These are phyloP conservation scores for Melanitta fusca DNA, from an alignment of 2,797 vertebrate species.

Conservation along the genomic window DNA sequence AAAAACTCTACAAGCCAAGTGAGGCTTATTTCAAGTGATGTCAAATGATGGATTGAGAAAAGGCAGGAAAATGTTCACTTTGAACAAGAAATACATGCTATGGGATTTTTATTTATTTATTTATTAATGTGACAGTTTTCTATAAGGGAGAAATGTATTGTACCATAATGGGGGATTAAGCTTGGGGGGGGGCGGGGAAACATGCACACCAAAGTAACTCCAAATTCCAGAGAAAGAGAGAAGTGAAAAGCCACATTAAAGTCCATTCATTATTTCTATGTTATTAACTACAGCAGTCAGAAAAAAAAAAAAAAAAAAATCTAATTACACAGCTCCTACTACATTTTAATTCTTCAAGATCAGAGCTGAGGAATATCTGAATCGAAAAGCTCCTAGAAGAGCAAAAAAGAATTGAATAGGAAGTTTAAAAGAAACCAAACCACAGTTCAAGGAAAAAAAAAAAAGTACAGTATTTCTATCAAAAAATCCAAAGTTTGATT, in stretches of 20 bases:
- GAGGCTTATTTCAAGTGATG: background rate
- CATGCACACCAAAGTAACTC: background rate
- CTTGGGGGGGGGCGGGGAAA: background rate
- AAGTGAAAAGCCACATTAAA: background rate
- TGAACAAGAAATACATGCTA: background rate
- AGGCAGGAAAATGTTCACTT: background rate
- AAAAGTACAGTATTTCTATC: background rate
- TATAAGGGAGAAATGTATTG: background rate
- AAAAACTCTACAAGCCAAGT: too few relatives aligned
- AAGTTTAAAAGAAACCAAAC: background rate
- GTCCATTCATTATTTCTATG: background rate
- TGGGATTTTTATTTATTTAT: background rate
- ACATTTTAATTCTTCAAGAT: background rate
- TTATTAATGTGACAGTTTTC: background rate
- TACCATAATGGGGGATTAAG: background rate
- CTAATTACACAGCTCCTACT: background rate
- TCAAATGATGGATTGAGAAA: background rate
- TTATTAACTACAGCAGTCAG: background rate
- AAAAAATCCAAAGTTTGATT: background rate
- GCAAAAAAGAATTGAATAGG: background rate
- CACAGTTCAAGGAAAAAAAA: background rate
- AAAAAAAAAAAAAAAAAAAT: background rate
- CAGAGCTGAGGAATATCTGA: background rate
- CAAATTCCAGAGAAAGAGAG: background rate
- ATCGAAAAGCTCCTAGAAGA: background rate